phyloP scores from a whole-genome alignment of 2,797 vertebrate species.

The Peromyscus attwateri region DNA sequence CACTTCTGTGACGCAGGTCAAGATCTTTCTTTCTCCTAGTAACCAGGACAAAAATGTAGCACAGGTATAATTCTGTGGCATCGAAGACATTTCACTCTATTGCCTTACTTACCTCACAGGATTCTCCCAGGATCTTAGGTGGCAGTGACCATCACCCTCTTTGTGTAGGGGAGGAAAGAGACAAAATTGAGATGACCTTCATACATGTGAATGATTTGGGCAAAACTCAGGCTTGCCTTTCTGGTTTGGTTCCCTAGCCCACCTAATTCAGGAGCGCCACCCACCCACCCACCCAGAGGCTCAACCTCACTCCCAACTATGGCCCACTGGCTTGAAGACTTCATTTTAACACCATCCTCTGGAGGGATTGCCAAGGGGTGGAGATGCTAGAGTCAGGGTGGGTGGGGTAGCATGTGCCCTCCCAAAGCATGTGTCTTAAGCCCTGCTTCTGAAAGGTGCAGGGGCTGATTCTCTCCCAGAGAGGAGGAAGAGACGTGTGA shows the following conservation, averaged over 20 bases:
- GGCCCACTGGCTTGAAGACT: neutral
- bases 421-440: neutral
- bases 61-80: neutral
- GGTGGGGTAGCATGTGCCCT: neutral
- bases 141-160: neutral
- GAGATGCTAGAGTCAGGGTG: rapidly evolving
- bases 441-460: neutral
- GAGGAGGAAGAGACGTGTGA: neutral
- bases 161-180: neutral
- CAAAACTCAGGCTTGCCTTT: neutral
- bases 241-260: neutral
- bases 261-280: neutral
- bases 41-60: neutral
- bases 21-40: neutral
- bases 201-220: neutral
- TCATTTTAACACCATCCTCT: neutral
- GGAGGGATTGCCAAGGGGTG: neutral
- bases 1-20: neutral
- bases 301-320: rapidly evolving
- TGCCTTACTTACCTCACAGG: neutral
- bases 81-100: neutral
- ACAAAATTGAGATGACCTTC: neutral
- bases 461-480: neutral
- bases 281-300: neutral
- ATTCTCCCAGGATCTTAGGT: neutral